These are phyloP conservation scores for Drepana arcuata DNA, from an alignment of 1,140 invertebrate species.

Conservation along the genomic window DNA sequence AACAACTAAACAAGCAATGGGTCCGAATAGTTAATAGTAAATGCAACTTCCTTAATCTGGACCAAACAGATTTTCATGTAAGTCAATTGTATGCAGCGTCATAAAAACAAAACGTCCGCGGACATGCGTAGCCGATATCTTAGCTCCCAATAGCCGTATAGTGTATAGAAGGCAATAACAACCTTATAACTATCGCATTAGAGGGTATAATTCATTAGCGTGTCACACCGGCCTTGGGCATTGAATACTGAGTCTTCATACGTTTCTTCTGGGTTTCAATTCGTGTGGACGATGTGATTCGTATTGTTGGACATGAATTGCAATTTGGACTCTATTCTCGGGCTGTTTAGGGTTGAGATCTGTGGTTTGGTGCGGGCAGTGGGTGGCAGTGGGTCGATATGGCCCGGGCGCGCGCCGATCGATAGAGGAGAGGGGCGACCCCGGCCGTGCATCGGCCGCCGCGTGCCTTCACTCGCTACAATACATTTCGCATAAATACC, in stretches of 20 bases:
- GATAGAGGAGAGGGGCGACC: conserved; percentile 40
- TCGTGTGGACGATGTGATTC: conserved; percentile 25
- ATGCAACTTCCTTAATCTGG: background rate
- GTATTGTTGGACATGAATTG: conserved; percentile 8
- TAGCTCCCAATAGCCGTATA: conserved; percentile 28
- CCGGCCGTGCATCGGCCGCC: conserved; percentile 36
- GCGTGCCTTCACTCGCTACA: conserved; percentile 33
- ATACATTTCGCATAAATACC: conserved; percentile 20
- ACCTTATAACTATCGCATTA: conserved; percentile 51
- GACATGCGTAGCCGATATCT: conserved; percentile 58
- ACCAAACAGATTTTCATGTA: background rate
- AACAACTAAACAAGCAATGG: background rate
- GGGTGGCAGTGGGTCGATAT: conserved; percentile 51
- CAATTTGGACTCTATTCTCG: conserved; percentile 24
- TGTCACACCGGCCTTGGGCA: conserved; percentile 6
- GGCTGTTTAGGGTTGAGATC: conserved; percentile 44
- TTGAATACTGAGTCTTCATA: conserved; percentile 39
- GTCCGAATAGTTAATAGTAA: background rate
- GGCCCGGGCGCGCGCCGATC: conserved; percentile 46
- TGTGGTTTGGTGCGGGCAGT: conserved; percentile 19
- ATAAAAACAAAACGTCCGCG: conserved; percentile 31
- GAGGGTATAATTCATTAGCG: conserved; percentile 55
- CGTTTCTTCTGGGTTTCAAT: conserved; percentile 49
- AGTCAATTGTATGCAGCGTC: conserved; percentile 3
- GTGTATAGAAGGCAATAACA: conserved; percentile 28